These are phyloP conservation scores for Cremastinae sp. DNA, from an alignment of 2,888 invertebrate species.

Conservation along the genomic window DNA sequence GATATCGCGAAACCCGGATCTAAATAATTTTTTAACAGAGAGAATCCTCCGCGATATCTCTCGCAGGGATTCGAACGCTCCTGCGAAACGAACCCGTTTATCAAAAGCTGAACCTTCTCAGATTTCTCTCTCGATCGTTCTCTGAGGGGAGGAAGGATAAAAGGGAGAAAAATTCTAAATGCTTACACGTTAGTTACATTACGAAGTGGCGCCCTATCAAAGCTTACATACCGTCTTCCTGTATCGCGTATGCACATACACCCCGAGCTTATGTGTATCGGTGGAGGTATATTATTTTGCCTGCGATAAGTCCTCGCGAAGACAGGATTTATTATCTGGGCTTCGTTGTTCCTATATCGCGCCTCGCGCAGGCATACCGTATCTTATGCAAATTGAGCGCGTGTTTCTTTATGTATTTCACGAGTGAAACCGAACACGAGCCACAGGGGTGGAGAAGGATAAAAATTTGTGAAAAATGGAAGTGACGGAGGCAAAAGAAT, in stretches of 20 bases:
- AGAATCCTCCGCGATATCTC: constrained; percentile 5
- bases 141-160: constrained; percentile 4
- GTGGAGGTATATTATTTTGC: background rate
- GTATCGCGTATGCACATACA: too few species aligned
- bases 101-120: constrained; percentile 29
- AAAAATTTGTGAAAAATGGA: constrained; percentile 3
- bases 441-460: background rate
- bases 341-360: constrained; percentile 19
- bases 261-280: background rate
- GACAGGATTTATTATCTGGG: constrained; percentile 32
- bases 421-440: background rate
- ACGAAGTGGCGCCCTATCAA: background rate
- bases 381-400: constrained; percentile 44
- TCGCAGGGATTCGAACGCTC: background rate
- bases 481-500: background rate
- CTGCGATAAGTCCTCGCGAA: constrained; percentile 21
- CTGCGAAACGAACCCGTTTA: constrained; percentile 21
- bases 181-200: constrained; percentile 39
- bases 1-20: too few species aligned
- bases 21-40: too few species aligned
- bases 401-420: constrained; percentile 17
- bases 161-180: constrained; percentile 27
- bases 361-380: background rate
- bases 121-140: constrained; percentile 38
- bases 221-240: constrained; percentile 15